Evolutionary conservation across 2,113 vertebrate species (phyloP).

Genomic region (Blennius ocellaris): DNA sequence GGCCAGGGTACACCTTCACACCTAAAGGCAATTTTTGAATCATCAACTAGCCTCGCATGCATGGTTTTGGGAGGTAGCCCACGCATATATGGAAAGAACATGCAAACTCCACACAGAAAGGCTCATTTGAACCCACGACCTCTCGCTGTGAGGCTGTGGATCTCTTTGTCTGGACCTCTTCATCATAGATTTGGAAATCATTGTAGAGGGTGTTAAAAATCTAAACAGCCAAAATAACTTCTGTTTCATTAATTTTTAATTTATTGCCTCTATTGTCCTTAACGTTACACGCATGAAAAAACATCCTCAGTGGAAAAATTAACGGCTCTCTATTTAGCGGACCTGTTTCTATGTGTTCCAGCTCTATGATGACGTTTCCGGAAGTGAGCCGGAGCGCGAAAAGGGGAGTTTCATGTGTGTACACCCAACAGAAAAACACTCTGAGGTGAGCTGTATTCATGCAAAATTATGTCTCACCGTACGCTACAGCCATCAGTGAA

Average conservation of each 20-base stretch:
- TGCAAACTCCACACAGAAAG: too few relatives aligned
- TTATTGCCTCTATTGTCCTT: neutral
- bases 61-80: too few relatives aligned
- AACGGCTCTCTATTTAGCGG: neutral
- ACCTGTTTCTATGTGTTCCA: neutral
- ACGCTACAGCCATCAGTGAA: fast-evolving
- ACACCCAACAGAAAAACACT: neutral
- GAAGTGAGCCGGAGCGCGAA: conserved; percentile 64
- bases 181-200: too few relatives aligned
- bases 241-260: fast-evolving
- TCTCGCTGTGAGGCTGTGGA: too few relatives aligned
- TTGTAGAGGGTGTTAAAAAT: too few relatives aligned
- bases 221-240: too few relatives aligned
- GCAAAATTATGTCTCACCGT: neutral
- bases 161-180: too few relatives aligned
- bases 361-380: conserved; percentile 28
- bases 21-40: too few relatives aligned
- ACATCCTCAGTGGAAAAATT: neutral
- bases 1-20: too few relatives aligned
- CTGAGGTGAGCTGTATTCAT: neutral
- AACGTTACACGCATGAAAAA: neutral
- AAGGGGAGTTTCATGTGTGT: conserved; percentile 3
- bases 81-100: too few relatives aligned
- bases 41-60: too few relatives aligned
- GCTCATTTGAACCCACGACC: too few relatives aligned